Evolutionary conservation across 1,140 invertebrate species (phyloP), one percentile per base, ranked within the genome.

Genomic region (Eupristina koningsbergeri): DNA sequence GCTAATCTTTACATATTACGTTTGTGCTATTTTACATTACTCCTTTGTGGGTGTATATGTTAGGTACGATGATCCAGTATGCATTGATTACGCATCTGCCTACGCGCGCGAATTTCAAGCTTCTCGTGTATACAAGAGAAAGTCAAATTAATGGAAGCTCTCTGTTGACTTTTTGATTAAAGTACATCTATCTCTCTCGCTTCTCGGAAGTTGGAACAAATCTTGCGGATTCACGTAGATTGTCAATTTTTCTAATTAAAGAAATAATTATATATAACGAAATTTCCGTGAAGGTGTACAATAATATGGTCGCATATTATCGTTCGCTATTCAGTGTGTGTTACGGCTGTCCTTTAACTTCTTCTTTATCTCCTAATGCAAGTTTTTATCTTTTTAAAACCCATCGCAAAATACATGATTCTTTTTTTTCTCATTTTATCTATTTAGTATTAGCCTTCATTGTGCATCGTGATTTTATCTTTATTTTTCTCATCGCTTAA

Each of bases 331-430:
- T 15, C 80, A 71, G 31, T 64, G 26, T 64, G 15, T 76, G n/a
- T 19, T 71, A 74, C 71, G 8, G 41, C 71, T 82, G 29, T 47
- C 36, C 3, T 29, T 58, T 73, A 29, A n/a, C n/a, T 81, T 34
- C 74, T 34, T 63, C 58, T 83, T 82, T 75, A 63, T 77, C 29
- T 45, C 31, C 78, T 83, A 78, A 78, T 61, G 77, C 78, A 78
- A 26, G 36, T 71, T 61, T 67, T 76, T 83, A 67, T n/a, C 45
- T n/a, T 69, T 78, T 83, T 76, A 78, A 92, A 92, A 92, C 89
- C 90, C 90, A 88, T 92, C 91, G 90, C 89, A 92, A 92, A 92
- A 92, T 92, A 92, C 91, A 91, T 91, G 89, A 90, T 88, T 91
- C 87, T 83, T 50, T 82, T 88, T 91, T 41, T 83, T 45, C 77